Percentiles rank a stretch among this genome's conserved stretches.
phyloP scores from a whole-genome alignment of 2,888 invertebrate species.

The Philereme transversata region DNA sequence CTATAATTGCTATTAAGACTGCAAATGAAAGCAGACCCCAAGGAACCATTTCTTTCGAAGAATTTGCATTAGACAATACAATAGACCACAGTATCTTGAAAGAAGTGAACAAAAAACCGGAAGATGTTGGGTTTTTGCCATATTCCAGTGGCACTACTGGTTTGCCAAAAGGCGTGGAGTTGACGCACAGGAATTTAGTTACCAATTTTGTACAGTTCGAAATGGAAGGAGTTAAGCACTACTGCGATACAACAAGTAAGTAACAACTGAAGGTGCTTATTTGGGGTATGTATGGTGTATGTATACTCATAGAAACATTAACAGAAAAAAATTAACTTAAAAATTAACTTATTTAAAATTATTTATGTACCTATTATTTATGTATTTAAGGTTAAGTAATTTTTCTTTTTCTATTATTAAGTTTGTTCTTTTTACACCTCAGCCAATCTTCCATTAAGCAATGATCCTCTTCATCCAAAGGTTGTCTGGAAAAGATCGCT shows the following conservation, averaged over 20 bases:
- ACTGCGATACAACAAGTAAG: conserved; percentile 64
- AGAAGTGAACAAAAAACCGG: conserved; percentile 59
- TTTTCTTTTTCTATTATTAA: too few relatives aligned
- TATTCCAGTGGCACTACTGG: conserved; percentile 95
- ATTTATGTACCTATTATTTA: too few relatives aligned
- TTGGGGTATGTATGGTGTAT: too few relatives aligned
- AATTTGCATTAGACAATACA: conserved; percentile 73
- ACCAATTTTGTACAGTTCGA: conserved; percentile 67
- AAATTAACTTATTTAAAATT: too few relatives aligned
- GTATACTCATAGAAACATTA: too few relatives aligned
- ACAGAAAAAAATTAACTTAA: too few relatives aligned
- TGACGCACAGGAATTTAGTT: conserved; percentile 84
- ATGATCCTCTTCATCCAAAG: too few relatives aligned
- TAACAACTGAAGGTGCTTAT: conserved; percentile 14
- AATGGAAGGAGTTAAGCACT: conserved; percentile 50
- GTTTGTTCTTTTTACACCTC: too few relatives aligned
- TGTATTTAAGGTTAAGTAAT: too few relatives aligned
- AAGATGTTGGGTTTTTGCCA: conserved; percentile 87
- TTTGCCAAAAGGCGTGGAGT: conserved; percentile 88
- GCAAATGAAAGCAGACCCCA: conserved; percentile 59
- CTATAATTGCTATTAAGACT: conserved; percentile 69
- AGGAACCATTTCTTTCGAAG: conserved; percentile 84
- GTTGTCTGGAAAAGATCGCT: too few relatives aligned
- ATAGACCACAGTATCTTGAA: conserved; percentile 77
- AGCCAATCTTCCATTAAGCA: too few relatives aligned